These are phyloP conservation scores for Epinephelus coioides DNA, from an alignment of 2,797 vertebrate species.

Conservation along the genomic window DNA sequence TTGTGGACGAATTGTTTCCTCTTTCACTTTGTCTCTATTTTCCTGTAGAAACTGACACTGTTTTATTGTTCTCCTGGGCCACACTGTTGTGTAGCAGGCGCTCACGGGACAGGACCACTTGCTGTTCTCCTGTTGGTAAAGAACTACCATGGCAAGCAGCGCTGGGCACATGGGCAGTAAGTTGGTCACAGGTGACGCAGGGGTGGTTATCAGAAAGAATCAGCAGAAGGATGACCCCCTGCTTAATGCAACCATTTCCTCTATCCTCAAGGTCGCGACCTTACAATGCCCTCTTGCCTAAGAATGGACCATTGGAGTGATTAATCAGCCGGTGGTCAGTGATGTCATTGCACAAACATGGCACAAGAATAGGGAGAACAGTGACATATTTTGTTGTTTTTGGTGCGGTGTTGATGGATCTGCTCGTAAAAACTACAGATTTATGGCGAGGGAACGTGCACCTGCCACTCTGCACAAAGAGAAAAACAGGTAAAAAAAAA, in stretches of 20 bases:
- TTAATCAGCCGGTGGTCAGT: conserved; percentile 73
- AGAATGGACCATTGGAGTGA: conserved; percentile 74
- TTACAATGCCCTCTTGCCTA: conserved; percentile 68
- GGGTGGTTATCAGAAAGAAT: conserved; percentile 66
- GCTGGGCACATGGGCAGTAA: conserved; percentile 51
- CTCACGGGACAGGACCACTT: conserved; percentile 46
- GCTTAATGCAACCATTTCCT: conserved; percentile 78
- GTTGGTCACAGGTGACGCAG: conserved; percentile 75
- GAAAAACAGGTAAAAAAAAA: conserved; percentile 10
- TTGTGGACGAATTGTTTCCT: conserved; percentile 98
- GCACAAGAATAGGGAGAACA: conserved; percentile 58
- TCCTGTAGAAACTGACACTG: conserved; percentile 92
- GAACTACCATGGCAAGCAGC: conserved; percentile 37
- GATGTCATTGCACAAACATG: conserved; percentile 80
- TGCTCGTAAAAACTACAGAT: conserved; percentile 66
- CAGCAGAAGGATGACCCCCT: conserved; percentile 82
- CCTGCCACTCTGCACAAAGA: conserved; percentile 61
- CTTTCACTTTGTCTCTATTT: conserved; percentile 91
- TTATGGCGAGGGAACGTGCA: conserved; percentile 68
- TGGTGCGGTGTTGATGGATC: conserved; percentile 51
- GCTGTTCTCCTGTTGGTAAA: conserved; percentile 47
- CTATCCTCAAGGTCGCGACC: conserved; percentile 81
- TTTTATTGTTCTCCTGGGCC: conserved; percentile 84
- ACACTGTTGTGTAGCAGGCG: conserved; percentile 52
- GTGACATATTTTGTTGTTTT: conserved; percentile 71